Evolutionary conservation across 2,888 invertebrate genomes (phyloP), one percentile per base, ranked within the genome.

Genomic region (Merodon equestris): DNA sequence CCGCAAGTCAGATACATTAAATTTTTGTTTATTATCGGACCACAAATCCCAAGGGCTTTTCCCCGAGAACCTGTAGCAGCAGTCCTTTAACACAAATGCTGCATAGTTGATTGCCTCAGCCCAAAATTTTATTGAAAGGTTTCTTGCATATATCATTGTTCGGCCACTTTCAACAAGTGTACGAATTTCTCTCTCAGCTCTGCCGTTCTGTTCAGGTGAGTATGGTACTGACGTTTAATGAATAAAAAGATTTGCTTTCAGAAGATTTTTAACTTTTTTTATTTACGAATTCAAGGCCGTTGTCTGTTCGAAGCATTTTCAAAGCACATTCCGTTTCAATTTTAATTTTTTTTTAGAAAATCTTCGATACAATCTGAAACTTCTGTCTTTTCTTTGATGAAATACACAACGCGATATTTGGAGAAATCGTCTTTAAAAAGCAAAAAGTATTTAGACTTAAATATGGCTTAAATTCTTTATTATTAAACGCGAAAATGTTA

Each of bases 401-500:
- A 61, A 14, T 38, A 64, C n/a, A 54, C 14, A 4, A 44, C 38
- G 54, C 53, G 47, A 17, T 18, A 64, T 0, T 17, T 14, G 13
- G 42, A 34, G 19, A 1, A 54, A 47, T 64, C 47, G 36, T 64
- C 54, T 47, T 64, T 64, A 4, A 64, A 12, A 66, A 34, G 9
- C 47, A 58, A n/a, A 47, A 58, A 12, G 47, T 18, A 27, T 58
- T 45, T 27, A 42, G 34, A 5, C 34, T 47, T 12, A 58, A 9
- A n/a, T 38, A 9, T 48, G 48, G 83, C 9, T 83, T 83, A 45
- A 68, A 47, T 9, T 7, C 5, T n/a, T 47, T 10, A 17, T 9
- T 19, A 19, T 60, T 60, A 12, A 36, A 48, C 0, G 60, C 17
- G 4, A 48, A 10, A 38, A 60, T 47, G 13, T 42, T 56, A 4